Evolutionary conservation across 2,888 invertebrate species (phyloP), one percentile per base, ranked within the genome.

Genomic region (Ceratothoa steindachneri): DNA sequence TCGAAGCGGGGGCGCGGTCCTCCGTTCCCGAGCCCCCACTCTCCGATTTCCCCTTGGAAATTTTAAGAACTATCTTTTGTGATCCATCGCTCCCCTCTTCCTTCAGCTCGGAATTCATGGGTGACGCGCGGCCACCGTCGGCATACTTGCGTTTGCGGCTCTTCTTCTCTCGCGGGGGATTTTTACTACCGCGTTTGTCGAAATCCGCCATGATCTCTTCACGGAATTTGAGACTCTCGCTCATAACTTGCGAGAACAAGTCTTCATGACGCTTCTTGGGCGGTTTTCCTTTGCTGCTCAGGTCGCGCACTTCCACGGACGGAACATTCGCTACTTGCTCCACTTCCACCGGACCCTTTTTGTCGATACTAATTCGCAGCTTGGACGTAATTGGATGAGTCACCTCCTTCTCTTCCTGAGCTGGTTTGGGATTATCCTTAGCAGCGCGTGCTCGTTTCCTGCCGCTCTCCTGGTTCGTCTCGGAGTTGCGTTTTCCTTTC

Each of bases 201-300:
- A 79, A 79, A 53, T 75, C 60, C 12, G 75, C 74, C 79, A 79
- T 79, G 30, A 79, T 70, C 41, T 74, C 72, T 52, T 79, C 79
- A 15, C 79, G 69, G 64, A 74, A 79, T 24, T 75, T 75, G 52
- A 79, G 74, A 52, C 67, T 76, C 27, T 79, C 79, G 68, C 52
- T 74, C 70, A 70, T 75, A 28, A 79, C 76, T 41, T 76, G 76
- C 19, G 67, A 72, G 60, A 79, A 53, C 0, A 74, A 55, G 41
- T 79, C 72, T 64, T 79, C 78, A 51, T 78, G 75, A 19, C 93
- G 89, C 83, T 94, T 94, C 85, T 94, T 94, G 0, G 93, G 93
- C 67, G 94, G 94, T 24, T 72, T 74, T 19, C 70, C 72, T 67
- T 65, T 71, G 52, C 66, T 64, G 1, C 65, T 28, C 22, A 30